Evolutionary conservation across 2,888 invertebrate genomes (phyloP).

Genomic region (Darwinula stevensoni): DNA sequence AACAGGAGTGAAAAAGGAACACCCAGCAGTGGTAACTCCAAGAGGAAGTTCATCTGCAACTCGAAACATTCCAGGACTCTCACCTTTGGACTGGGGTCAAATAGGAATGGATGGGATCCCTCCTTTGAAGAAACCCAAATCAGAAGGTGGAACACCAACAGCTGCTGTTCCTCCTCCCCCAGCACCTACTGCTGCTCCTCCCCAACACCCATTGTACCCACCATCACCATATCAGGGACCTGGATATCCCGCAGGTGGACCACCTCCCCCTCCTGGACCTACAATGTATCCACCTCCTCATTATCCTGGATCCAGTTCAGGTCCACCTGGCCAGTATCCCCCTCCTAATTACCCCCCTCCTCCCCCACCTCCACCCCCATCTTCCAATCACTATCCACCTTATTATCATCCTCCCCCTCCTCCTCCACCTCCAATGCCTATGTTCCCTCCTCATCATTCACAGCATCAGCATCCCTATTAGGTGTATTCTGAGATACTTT

Average conservation of each 20-base stretch:
- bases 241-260: no score
- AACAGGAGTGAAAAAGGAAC: no score
- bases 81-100: no score
- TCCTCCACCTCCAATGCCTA: neutral
- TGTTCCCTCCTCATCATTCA: neutral
- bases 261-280: neutral
- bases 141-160: neutral
- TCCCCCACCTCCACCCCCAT: neutral
- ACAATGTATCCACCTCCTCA: neutral
- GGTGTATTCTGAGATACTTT: neutral
- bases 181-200: neutral
- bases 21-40: no score
- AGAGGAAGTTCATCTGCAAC: no score
- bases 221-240: no score
- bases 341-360: neutral
- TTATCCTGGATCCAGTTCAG: neutral
- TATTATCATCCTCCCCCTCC: neutral
- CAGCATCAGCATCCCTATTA: neutral
- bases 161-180: constrained; percentile 1
- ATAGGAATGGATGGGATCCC: no score
- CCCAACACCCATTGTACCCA: constrained; percentile 1
- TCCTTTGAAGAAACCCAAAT: constrained; percentile 3
- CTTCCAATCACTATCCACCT: neutral
- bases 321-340: neutral
- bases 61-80: no score